Percentiles rank a stretch among this genome's conserved stretches.
These are phyloP conservation scores for Taphrorychus bicolor DNA, from an alignment of 2,888 invertebrate genomes.

Conservation along the genomic window DNA sequence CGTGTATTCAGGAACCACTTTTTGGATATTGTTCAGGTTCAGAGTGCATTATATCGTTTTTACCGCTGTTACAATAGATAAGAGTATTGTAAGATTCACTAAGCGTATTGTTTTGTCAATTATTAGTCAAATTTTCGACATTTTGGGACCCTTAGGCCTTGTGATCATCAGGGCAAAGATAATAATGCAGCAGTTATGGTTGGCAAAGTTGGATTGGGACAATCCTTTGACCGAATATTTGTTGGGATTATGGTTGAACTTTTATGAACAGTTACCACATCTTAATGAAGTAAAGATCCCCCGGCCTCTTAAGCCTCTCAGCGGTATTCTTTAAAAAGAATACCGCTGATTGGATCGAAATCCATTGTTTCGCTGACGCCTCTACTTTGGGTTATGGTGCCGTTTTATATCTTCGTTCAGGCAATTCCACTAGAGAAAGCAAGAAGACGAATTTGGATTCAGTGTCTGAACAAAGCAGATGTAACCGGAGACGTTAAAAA, in stretches of 20 bases:
- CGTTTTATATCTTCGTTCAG: background rate
- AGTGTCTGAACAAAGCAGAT: background rate
- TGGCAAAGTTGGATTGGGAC: background rate
- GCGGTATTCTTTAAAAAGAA: too few relatives aligned
- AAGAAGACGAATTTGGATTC: background rate
- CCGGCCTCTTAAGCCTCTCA: background rate
- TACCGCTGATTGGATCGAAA: background rate
- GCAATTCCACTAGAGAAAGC: background rate
- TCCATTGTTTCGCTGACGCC: background rate
- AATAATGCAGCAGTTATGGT: background rate
- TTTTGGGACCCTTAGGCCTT: too few relatives aligned
- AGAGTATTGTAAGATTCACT: too few relatives aligned
- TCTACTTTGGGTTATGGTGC: background rate
- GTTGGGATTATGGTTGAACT: background rate
- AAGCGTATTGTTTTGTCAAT: too few relatives aligned
- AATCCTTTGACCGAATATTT: background rate
- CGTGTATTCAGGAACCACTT: background rate
- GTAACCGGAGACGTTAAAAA: too few relatives aligned
- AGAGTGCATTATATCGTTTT: background rate
- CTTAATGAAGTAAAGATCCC: background rate
- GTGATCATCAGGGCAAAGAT: background rate
- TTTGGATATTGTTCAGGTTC: background rate
- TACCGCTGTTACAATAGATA: background rate
- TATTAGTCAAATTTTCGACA: too few relatives aligned
- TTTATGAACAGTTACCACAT: background rate